Conservation (phyloP, 2,113 vertebrate genomes). For the Ophthalmolycus amberensis region DNA sequence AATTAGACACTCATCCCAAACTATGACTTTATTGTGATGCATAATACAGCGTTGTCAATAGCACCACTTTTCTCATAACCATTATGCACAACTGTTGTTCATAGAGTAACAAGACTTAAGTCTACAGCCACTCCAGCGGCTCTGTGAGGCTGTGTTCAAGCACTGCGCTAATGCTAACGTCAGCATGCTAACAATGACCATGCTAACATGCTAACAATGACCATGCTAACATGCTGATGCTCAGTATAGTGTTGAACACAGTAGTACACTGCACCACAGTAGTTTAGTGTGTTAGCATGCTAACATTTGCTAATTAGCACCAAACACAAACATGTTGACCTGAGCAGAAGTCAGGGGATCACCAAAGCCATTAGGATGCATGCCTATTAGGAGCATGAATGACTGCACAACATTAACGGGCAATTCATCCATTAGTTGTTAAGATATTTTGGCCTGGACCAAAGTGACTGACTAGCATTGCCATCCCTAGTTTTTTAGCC, state of each 20-base stretch:
- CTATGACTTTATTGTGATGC: background rate
- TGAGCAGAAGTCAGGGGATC: background rate
- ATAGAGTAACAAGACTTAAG: background rate
- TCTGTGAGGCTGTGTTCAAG: background rate
- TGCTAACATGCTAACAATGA: background rate
- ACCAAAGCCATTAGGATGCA: background rate
- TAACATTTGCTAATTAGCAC: background rate
- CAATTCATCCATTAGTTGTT: background rate
- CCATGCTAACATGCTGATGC: background rate
- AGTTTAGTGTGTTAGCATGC: background rate
- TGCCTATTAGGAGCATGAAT: background rate
- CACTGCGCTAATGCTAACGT: too few relatives aligned
- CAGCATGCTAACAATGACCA: background rate
- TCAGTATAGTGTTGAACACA: background rate
- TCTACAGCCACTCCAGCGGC: too few relatives aligned
- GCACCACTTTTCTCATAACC: background rate
- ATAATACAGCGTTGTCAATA: background rate
- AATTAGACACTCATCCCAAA: background rate
- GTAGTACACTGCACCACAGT: background rate
- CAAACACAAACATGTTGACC: background rate
- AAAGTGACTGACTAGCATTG: background rate
- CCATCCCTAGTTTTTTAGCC: background rate
- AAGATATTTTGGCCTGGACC: background rate
- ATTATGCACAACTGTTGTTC: background rate
- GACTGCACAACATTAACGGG: background rate